phyloP scores from a whole-genome alignment of 2,888 invertebrate genomes.

The Saturnia japonica region DNA sequence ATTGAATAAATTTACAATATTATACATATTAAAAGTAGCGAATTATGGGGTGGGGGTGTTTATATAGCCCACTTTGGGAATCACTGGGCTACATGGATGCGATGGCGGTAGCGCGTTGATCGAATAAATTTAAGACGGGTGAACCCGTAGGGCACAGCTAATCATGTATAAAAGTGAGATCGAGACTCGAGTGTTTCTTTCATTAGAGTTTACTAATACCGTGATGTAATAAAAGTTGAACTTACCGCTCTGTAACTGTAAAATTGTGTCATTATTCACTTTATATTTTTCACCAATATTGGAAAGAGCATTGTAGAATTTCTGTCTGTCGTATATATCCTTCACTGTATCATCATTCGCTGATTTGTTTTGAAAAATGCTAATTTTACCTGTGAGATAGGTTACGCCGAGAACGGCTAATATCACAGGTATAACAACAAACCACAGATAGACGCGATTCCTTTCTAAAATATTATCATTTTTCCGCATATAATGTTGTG shows the following conservation, averaged over 20 bases:
- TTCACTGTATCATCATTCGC: not conserved
- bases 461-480: not conserved
- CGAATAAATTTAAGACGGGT: too few species aligned
- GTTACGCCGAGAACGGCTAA: not conserved
- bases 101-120: too few species aligned
- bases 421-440: not conserved
- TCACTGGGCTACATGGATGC: too few species aligned
- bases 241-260: conserved; percentile 66
- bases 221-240: conserved; percentile 19
- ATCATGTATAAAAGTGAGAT: not conserved
- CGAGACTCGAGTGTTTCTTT: not conserved
- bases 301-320: conserved; percentile 59
- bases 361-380: not conserved
- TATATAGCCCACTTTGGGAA: too few species aligned
- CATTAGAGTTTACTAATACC: not conserved
- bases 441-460: not conserved
- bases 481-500: not conserved
- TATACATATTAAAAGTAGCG: too few species aligned
- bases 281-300: conserved; percentile 58
- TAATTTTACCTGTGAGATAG: not conserved
- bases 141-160: too few species aligned
- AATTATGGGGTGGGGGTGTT: too few species aligned
- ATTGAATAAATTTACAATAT: too few species aligned
- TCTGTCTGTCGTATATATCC: conserved; percentile 46
- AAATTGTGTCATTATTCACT: conserved; percentile 56